Evolutionary conservation across 2,797 vertebrate genomes (phyloP), one percentile per base, ranked within the genome.

Genomic region (Schizothorax lantsangensis): DNA sequence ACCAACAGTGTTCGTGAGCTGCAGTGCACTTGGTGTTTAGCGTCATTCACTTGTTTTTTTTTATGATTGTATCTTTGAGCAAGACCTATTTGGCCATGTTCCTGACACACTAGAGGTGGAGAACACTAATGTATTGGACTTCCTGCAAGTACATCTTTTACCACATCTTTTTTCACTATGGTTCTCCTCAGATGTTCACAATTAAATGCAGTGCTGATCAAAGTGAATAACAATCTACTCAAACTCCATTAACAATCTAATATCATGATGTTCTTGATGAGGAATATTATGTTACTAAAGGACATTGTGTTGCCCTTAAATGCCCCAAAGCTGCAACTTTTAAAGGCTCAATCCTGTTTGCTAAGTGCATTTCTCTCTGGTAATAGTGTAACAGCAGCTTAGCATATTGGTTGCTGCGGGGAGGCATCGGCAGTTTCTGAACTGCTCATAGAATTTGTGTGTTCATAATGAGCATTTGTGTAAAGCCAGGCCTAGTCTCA

Each of bases 371-470:
- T 74, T 62, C n/a, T 72, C 38, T 47, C 71, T 21, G 30, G 52
- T 45, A 6, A 71, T 36, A 26, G 80, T 54, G 14, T 43, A 83
- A 33, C 14, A 69, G 23, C 36, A 45, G n/a, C n/a, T 72, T 73
- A 23, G 15, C 26, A 47, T 74, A 54, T 82, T 71, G 66, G 66
- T 71, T 52, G 47, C 66, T 54, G 6, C 47, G 11, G 47, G 23
- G 33, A 82, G 14, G 21, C 80, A 15, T 59, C n/a, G n/a, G 38
- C 69, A 62, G 81, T 73, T 83, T 62, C 54, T 83, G 6, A 83
- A 72, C 38, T 15, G n/a, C 17, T 73, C 15, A 43, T 10, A 83
- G 36, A 59, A 83, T 43, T 6, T 12, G 1, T 49, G n/a, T 62
- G 11, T 14, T 54, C 49, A 38, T 54, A 21, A 54, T 23, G n/a